Evolutionary conservation across 2,113 vertebrate species (phyloP).

Genomic region (Ochotona curzoniae): DNA sequence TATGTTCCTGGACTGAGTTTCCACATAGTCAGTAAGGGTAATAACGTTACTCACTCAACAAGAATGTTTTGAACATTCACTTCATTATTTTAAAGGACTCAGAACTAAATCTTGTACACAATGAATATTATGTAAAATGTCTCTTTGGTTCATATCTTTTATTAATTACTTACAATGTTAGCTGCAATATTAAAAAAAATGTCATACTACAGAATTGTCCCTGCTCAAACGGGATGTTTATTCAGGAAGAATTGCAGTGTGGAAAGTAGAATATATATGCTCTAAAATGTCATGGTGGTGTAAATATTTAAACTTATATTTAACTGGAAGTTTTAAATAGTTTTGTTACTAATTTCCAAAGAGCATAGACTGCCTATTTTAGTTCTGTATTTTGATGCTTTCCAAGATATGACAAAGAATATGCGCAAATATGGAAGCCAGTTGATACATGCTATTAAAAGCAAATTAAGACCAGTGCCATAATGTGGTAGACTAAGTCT

Average conservation of each 20-base stretch:
- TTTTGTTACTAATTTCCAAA: neutral
- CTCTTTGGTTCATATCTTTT: neutral
- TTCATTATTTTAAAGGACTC: neutral
- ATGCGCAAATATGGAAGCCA: neutral
- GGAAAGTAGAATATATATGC: neutral
- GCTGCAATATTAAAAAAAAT: neutral
- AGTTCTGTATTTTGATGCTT: neutral
- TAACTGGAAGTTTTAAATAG: constrained; percentile 23
- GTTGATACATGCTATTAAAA: neutral
- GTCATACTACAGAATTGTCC: neutral
- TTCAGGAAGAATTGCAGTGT: neutral
- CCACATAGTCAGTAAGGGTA: neutral
- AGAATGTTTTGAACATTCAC: neutral
- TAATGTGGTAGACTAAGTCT: too few species aligned
- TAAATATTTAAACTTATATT: neutral
- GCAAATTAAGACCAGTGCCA: neutral
- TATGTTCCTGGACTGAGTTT: neutral
- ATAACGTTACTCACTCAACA: neutral
- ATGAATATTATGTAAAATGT: neutral
- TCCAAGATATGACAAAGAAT: neutral
- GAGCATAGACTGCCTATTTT: neutral
- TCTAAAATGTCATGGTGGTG: neutral
- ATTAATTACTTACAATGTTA: neutral
- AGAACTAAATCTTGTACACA: neutral
- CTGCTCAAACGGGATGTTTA: neutral